A percentile compares a stretch with the other conserved stretches of the same genome.
Evolutionary conservation across 1,140 invertebrate genomes (phyloP).

Genomic region (Lineus longissimus): DNA sequence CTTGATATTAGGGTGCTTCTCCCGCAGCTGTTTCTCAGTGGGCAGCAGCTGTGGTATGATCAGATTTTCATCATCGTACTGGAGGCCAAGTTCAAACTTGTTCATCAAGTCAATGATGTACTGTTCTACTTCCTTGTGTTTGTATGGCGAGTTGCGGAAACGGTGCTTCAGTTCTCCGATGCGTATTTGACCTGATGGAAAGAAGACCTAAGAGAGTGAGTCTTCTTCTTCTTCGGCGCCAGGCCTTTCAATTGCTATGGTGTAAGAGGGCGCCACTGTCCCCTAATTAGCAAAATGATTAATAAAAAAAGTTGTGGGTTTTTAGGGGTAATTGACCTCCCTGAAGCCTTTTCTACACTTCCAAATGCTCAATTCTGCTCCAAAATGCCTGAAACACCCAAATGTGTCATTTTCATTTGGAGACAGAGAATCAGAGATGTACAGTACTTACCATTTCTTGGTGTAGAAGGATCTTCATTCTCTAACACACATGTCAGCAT

Average conservation of each 20-base stretch:
- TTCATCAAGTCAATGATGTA: conserved; percentile 63
- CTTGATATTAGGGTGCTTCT: neutral
- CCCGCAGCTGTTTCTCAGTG: conserved; percentile 62
- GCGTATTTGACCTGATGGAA: conserved; percentile 76
- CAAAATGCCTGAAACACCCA: no score
- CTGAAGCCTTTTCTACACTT: no score
- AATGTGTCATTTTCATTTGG: no score
- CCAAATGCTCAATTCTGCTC: no score
- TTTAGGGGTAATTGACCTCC: no score
- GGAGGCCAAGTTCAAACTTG: conserved; percentile 96
- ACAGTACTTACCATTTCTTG: no score
- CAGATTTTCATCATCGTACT: conserved; percentile 89
- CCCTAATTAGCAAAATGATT: no score
- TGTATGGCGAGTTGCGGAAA: conserved; percentile 62
- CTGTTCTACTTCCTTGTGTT: conserved; percentile 37
- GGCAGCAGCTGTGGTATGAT: conserved; percentile 90
- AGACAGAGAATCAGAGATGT: no score
- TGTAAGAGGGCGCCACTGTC: no score
- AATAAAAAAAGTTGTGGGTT: no score
- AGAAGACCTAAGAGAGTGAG: conserved; percentile 20
- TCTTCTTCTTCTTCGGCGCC: conserved; percentile 19
- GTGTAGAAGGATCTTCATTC: no score
- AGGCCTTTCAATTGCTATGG: no score
- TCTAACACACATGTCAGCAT: conserved; percentile 75
- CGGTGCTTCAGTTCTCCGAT: conserved; percentile 88